Conservation (phyloP, 2,797 vertebrate genomes). For the Gallinago nigripennis region DNA sequence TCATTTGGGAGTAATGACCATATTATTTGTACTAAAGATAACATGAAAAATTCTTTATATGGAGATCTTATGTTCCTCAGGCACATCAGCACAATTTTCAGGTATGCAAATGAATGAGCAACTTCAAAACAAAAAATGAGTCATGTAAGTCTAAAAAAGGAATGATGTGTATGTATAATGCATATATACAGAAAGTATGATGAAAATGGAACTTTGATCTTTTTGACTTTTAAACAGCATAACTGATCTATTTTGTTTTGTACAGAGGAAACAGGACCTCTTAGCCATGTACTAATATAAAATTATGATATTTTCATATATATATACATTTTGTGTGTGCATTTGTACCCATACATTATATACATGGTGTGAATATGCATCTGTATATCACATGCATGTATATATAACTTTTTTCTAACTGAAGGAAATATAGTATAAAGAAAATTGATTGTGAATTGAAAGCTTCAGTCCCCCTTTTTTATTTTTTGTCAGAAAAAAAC, state of each 20-base stretch:
- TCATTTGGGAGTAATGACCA: not conserved
- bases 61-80: not conserved
- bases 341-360: not conserved
- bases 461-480: not conserved
- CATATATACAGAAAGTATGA: not conserved
- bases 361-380: not conserved
- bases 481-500: not conserved
- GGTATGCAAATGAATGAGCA: constrained; percentile 46
- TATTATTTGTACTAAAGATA: not conserved
- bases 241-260: not conserved
- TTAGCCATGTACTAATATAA: not conserved
- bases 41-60: not conserved
- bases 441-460: not conserved
- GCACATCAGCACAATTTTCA: not conserved
- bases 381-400: rapidly evolving
- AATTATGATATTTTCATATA: not conserved
- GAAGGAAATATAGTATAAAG: not conserved
- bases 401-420: not conserved
- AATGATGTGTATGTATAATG: not conserved
- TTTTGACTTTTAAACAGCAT: not conserved
- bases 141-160: not conserved
- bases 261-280: not conserved
- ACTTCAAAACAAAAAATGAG: constrained; percentile 47
- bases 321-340: not conserved
- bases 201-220: constrained; percentile 44